Evolutionary conservation across 2,888 invertebrate species (phyloP), one percentile per base, ranked within the genome.

Genomic region (Calameuta idolon): DNA sequence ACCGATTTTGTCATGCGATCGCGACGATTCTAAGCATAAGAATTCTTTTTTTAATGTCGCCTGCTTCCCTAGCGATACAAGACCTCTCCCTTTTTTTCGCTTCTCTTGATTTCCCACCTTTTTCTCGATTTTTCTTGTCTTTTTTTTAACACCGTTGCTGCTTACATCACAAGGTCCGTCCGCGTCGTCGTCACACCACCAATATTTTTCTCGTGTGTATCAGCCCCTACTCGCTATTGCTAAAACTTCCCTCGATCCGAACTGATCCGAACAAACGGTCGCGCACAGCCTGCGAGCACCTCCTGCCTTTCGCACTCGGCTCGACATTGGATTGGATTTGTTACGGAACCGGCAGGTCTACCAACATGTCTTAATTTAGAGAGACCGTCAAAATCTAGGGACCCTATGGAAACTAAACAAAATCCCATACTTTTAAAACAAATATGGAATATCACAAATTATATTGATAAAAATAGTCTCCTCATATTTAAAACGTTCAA

Each of bases 221-320:
- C 55, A 55, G 55, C 55, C 55, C 23, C 55, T 55, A 83, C 81
- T 80, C 33, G 71, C 15, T 71, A 71, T 71, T 11, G 33, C 71
- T 31, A 71, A 71, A 71, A 71, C 71, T 82, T 80, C 79, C 81
- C 82, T 84, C 83, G 83, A 86, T 81, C 80, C 85, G 85, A 84
- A 80, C 83, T 83, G 83, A 86, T 81, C 80, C 85, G 85, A 84
- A 80, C 83, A 84, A 85, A 85, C 81, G 80, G 80, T 85, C 84
- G 81, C 82, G 83, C 80, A 87, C 85, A 82, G 84, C 82, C 80
- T 81, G 83, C 82, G 82, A 87, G 83, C 83, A 55, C 55, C 55
- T 85, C 83, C 87, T 85, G 86, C 82, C 85, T 87, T 85, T 86
- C 85, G 84, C 87, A 85, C 85, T 85, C 86, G 83, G 83, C 88